Evolutionary conservation across 1,140 invertebrate genomes (phyloP), one percentile per base, ranked within the genome.

Genomic region (Myzus persicae): DNA sequence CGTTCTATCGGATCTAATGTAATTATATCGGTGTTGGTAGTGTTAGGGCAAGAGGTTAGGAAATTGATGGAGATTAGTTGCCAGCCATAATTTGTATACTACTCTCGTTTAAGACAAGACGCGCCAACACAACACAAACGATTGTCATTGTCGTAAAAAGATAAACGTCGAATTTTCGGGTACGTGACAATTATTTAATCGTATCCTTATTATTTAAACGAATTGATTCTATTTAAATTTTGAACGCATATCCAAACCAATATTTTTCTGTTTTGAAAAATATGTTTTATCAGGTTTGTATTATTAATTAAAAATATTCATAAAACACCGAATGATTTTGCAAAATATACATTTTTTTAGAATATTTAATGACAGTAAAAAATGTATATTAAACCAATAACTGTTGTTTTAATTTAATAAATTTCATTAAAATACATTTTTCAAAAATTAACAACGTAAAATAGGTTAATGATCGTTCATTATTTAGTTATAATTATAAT

Each of bases 61-160:
- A 76, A 76, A 76, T 76, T n/a, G 59, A 76, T 18, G 31, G 59
- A 6, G 59, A 76, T 76, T 76, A 76, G 59, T 18, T 5, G n/a
- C 1, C 14, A 18, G 59, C n/a, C 59, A 18, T 76, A 76, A 36
- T 76, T 76, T n/a, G n/a, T n/a, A 14, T 76, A 18, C 59, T 14
- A 18, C 59, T 14, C 14, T n/a, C 14, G n/a, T 76, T n/a, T 76
- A n/a, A n/a, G 5, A n/a, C 31, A 76, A 76, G 31, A 76, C 59
- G 14, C 31, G 18, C 31, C 11, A 1, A 18, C 59, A 76, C 59
- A 8, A 18, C 14, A 36, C n/a, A 76, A 54, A 54, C n/a, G n/a
- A n/a, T n/a, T n/a, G n/a, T n/a, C n/a, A n/a, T n/a, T n/a, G 59
- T 76, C 59, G 59, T 76, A 76, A 76, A 76, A n/a, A 76, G 59